These are phyloP conservation scores for Atherix ibis DNA, from an alignment of 2,888 invertebrate species.

Conservation along the genomic window DNA sequence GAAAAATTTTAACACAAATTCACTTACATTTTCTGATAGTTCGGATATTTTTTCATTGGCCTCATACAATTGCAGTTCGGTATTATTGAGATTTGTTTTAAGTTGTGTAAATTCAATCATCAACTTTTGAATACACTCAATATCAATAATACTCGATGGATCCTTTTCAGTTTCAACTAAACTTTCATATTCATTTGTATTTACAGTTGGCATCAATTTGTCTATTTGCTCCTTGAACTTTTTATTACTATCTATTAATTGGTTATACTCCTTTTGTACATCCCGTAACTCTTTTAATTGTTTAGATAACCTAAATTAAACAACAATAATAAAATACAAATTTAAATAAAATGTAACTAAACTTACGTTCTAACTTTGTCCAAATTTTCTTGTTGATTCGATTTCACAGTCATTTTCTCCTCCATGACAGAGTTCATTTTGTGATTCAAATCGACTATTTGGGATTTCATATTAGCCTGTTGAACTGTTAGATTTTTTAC, in stretches of 20 bases:
- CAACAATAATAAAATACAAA: background rate
- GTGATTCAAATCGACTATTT: slow-evolving; percentile 6
- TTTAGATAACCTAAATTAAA: slow-evolving; percentile 14
- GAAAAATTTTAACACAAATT: no score
- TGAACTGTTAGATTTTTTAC: slow-evolving; percentile 7
- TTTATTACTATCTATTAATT: slow-evolving; percentile 18
- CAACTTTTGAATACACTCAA: slow-evolving; percentile 24
- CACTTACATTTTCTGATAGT: slow-evolving; percentile 27
- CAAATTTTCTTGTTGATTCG: slow-evolving; percentile 6
- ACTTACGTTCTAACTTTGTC: slow-evolving; percentile 7
- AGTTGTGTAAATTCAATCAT: slow-evolving; percentile 25
- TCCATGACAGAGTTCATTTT: slow-evolving; percentile 5
- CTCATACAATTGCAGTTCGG: slow-evolving; percentile 30
- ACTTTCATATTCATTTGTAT: slow-evolving; percentile 25
- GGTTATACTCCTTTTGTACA: slow-evolving; percentile 12
- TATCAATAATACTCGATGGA: slow-evolving; percentile 20
- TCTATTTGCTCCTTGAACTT: slow-evolving; percentile 25
- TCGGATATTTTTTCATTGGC: slow-evolving; percentile 33
- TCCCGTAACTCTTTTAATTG: slow-evolving; percentile 21
- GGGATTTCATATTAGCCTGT: slow-evolving; percentile 5
- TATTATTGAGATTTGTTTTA: slow-evolving; percentile 23
- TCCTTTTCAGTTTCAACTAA: slow-evolving; percentile 22
- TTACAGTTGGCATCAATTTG: slow-evolving; percentile 24
- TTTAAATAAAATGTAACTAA: background rate
- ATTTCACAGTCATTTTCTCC: slow-evolving; percentile 5